phyloP scores from a whole-genome alignment of 2,888 invertebrate genomes.

The Chrysolina oricalcia region DNA sequence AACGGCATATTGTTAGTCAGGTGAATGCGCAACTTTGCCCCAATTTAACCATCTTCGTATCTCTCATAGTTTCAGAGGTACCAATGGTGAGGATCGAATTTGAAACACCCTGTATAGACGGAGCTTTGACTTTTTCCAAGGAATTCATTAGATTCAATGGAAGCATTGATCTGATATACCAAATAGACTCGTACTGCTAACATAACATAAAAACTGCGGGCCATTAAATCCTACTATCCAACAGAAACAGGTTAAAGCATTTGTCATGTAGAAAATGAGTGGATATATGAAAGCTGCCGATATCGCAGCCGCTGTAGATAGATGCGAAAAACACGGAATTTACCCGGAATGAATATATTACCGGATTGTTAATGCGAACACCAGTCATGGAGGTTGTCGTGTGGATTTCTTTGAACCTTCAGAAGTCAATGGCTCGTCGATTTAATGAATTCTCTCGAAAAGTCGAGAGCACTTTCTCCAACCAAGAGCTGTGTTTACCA shows the following conservation, averaged over 20 bases:
- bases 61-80: too few relatives aligned
- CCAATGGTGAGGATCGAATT: too few relatives aligned
- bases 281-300: conserved; percentile 28
- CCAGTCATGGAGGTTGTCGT: conserved; percentile 26
- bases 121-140: too few relatives aligned
- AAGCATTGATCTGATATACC: neutral
- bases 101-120: too few relatives aligned
- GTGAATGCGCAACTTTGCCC: too few relatives aligned
- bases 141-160: neutral
- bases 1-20: too few relatives aligned
- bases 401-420: conserved; percentile 57
- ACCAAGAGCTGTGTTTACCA: conserved; percentile 42
- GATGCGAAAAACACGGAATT: conserved; percentile 37
- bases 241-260: conserved; percentile 30
- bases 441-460: conserved; percentile 69
- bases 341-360: conserved; percentile 40
- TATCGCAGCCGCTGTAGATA: conserved; percentile 20
- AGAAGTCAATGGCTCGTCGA: conserved; percentile 65
- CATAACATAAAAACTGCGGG: conserved; percentile 9
- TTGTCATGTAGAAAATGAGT: conserved; percentile 26
- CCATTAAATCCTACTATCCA: neutral
- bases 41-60: too few relatives aligned
- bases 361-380: conserved; percentile 34
- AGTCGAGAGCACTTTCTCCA: conserved; percentile 68
- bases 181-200: neutral